Evolutionary conservation across 2,888 invertebrate genomes (phyloP).

Genomic region (Opisthograptis luteolata): DNA sequence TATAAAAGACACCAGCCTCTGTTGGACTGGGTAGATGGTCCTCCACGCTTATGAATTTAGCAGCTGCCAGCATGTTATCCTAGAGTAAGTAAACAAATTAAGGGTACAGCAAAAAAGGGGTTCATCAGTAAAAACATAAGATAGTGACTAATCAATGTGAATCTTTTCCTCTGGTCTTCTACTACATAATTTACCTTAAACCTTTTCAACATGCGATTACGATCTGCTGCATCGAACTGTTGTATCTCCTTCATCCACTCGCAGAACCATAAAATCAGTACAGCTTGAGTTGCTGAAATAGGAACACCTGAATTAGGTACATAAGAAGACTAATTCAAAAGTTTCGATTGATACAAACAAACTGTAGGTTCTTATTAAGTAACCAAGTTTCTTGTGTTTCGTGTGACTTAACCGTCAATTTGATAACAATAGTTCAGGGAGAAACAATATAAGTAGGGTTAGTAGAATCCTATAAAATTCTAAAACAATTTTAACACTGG

Average conservation of each 20-base stretch:
- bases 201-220: constrained; percentile 67
- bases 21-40: constrained; percentile 55
- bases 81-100: constrained; percentile 30
- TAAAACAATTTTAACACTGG: too few species aligned
- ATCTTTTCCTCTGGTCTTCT: too few species aligned
- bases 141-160: too few species aligned
- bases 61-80: constrained; percentile 75
- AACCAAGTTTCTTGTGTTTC: too few species aligned
- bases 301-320: not conserved
- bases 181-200: too few species aligned
- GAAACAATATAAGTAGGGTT: too few species aligned
- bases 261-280: constrained; percentile 75
- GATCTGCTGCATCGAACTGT: constrained; percentile 71
- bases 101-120: too few species aligned
- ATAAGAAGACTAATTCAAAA: not conserved
- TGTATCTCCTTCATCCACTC: constrained; percentile 81
- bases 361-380: too few species aligned
- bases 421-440: not conserved
- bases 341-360: too few species aligned
- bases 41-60: constrained; percentile 52
- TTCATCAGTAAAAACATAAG: too few species aligned
- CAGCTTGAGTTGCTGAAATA: constrained; percentile 64
- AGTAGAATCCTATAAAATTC: too few species aligned
- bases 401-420: not conserved
- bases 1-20: constrained; percentile 60